These are phyloP conservation scores for Beroe forskalii DNA, from an alignment of 37 sponge, comb jelly and placozoan genomes.

Conservation along the genomic window DNA sequence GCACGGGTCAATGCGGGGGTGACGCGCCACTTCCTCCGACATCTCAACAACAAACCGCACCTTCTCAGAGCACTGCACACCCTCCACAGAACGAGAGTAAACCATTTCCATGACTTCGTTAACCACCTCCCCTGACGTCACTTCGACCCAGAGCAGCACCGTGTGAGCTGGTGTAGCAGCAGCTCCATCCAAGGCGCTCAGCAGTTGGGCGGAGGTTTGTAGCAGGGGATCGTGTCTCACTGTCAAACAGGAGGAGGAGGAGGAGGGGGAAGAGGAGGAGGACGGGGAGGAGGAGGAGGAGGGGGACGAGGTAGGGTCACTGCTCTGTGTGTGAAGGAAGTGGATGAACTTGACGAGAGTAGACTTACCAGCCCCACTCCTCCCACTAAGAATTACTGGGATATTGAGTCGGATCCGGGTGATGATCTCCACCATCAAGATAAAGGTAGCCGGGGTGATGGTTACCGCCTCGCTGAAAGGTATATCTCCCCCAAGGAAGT, in stretches of 20 bases:
- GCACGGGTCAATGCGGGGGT: too few relatives aligned
- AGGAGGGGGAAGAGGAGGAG: too few relatives aligned
- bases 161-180: neutral
- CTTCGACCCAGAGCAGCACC: neutral
- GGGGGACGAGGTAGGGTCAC: too few relatives aligned
- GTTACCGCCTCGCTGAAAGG: neutral
- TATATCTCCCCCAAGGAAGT: too few relatives aligned
- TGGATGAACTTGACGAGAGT: neutral
- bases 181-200: neutral
- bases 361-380: neutral
- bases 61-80: neutral
- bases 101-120: neutral
- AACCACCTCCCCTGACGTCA: neutral
- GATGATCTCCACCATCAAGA: slow-evolving; percentile 11
- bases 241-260: neutral
- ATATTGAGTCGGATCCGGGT: neutral
- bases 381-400: slow-evolving; percentile 22
- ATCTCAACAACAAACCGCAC: slow-evolving; percentile 28
- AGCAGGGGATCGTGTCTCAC: slow-evolving; percentile 13
- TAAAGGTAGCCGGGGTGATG: neutral
- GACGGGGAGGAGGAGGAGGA: too few relatives aligned
- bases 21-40: too few relatives aligned
- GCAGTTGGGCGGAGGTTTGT: neutral
- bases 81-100: neutral
- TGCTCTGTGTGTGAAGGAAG: neutral